Evolutionary conservation across 2,797 vertebrate genomes (phyloP), one percentile per base, ranked within the genome.

Genomic region (Furcifer pardalis): DNA sequence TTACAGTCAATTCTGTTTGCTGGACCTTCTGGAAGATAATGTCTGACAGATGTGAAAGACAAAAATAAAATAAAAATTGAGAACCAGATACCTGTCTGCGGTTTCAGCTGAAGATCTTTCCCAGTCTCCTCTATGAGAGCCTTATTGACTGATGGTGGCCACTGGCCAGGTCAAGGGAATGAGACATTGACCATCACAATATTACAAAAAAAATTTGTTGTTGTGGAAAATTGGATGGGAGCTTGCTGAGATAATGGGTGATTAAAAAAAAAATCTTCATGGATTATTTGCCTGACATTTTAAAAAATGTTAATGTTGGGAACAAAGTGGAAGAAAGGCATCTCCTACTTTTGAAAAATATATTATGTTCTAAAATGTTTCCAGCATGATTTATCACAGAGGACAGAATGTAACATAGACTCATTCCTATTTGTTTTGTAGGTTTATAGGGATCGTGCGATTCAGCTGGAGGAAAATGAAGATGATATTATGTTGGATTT

Each of bases 341-440:
- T 15, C 40, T n/a, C 5, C 56, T 86, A 13, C 23, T 86, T 44
- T 74, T 86, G 76, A 10, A 19, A 46, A 6, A 76, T 9, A 56
- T 5, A 77, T 77, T 44, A 8, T 1, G 32, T 91, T 85, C 59
- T 76, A 72, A 79, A 87, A 82, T 7, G 52, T 32, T 40, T 62
- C 0, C 32, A 37, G 30, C 19, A 27, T 2, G 68, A 7, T 27
- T 79, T 88, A 4, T 23, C 25, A 2, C 1, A 71, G 73, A 87
- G 27, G 17, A 73, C 8, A 77, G 75, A 72, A 69, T 8, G 30
- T 19, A 3, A n/a, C 52, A 4, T 60, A 56, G 12, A 25, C 37
- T 0, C 69, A 19, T 37, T 92, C n/a, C 81, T 7, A 35, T 92
- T 91, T 91, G 42, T 87, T 88, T 83, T 81, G 92, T 84, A 95